Percentiles rank a stretch among this genome's conserved stretches.
phyloP scores from a whole-genome alignment of 2,113 vertebrate genomes.

The Tetraodon nigroviridis region DNA sequence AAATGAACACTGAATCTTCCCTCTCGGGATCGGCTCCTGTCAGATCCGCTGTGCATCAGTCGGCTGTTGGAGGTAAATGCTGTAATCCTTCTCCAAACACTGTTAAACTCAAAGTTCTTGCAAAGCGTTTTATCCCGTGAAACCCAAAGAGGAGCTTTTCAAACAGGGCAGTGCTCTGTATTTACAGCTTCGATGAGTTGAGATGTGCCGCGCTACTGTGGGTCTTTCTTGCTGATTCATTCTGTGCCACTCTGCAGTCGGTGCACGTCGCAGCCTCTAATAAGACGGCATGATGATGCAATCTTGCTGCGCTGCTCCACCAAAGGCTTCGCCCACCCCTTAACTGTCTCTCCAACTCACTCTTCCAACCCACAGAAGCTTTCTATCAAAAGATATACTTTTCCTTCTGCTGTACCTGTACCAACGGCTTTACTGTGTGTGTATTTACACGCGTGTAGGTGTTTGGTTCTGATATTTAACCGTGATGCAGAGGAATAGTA shows the following conservation, averaged over 20 bases:
- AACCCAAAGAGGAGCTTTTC: slow-evolving; percentile 12
- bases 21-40: no score
- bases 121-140: slow-evolving; percentile 19
- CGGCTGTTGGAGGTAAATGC: no score
- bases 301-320: slow-evolving; percentile 48
- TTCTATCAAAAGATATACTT: background rate
- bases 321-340: slow-evolving; percentile 46
- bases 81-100: no score
- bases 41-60: no score
- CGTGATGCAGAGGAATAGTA: slow-evolving; percentile 15
- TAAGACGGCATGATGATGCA: slow-evolving; percentile 65
- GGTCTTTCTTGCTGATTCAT: slow-evolving; percentile 64
- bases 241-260: slow-evolving; percentile 62
- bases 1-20: no score
- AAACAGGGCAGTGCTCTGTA: slow-evolving; percentile 42
- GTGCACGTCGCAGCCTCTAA: slow-evolving; percentile 61
- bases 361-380: slow-evolving; percentile 7
- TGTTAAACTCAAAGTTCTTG: slow-evolving; percentile 1
- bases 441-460: slow-evolving; percentile 3
- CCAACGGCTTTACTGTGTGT: background rate
- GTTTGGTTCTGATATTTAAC: slow-evolving; percentile 5
- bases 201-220: slow-evolving; percentile 11
- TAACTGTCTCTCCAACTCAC: slow-evolving; percentile 3
- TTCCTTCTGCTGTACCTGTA: background rate
- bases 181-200: slow-evolving; percentile 44